These are phyloP conservation scores for Microcaecilia unicolor DNA, from an alignment of 2,797 vertebrate species.

Conservation along the genomic window DNA sequence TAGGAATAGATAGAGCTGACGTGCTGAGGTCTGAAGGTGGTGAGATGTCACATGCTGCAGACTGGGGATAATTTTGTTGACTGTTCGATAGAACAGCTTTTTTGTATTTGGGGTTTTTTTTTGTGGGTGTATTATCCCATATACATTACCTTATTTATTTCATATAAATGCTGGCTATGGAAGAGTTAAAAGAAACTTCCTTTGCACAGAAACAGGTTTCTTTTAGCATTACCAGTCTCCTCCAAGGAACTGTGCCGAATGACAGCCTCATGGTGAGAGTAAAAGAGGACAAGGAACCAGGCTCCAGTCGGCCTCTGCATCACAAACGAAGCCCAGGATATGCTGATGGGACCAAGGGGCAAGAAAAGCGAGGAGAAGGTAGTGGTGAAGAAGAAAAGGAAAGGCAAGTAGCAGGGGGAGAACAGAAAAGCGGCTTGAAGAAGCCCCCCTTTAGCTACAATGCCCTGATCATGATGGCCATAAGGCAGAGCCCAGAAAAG, in stretches of 20 bases:
- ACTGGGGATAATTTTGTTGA: neutral
- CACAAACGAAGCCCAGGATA: neutral
- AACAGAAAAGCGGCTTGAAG: slow-evolving; percentile 28
- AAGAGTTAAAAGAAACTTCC: slow-evolving; percentile 35
- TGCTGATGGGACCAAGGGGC: neutral
- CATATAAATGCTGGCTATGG: slow-evolving; percentile 28
- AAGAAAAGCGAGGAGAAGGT: too few species aligned
- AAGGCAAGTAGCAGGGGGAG: neutral
- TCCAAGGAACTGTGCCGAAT: slow-evolving; percentile 36
- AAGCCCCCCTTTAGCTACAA: slow-evolving; percentile 73
- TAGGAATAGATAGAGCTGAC: too few species aligned
- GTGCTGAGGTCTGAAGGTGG: neutral
- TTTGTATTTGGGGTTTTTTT: too few species aligned
- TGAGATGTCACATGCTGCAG: too few species aligned
- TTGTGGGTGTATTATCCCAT: too few species aligned
- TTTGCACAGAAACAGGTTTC: slow-evolving; percentile 53
- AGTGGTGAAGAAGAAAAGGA: too few species aligned
- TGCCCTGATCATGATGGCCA: slow-evolving; percentile 75
- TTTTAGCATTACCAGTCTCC: slow-evolving; percentile 65
- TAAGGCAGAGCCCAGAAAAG: slow-evolving; percentile 57
- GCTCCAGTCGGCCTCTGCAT: slow-evolving; percentile 1
- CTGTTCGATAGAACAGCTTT: neutral
- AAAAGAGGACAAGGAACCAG: slow-evolving; percentile 73
- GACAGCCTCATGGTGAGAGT: slow-evolving; percentile 59
- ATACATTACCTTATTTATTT: too few species aligned